Evolutionary conservation across 1,140 invertebrate genomes (phyloP).

Genomic region (Meloidogyne chitwoodi): DNA sequence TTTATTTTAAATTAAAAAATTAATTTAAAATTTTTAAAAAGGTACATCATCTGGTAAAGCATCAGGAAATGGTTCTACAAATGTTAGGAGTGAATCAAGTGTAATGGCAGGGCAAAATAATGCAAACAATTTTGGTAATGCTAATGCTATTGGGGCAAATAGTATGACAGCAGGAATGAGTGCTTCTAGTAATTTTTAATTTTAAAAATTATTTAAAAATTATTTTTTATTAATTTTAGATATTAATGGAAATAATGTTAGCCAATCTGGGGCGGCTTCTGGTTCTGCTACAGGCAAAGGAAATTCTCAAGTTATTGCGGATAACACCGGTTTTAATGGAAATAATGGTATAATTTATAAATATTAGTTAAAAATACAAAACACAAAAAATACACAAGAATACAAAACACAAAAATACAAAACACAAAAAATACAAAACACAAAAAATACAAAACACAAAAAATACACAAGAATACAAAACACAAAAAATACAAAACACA

Average conservation of each 20-base stretch:
- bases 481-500: neutral
- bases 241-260: neutral
- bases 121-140: neutral
- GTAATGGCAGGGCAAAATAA: neutral
- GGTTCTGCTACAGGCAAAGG: neutral
- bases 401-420: neutral
- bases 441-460: too few relatives aligned
- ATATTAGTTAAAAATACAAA: neutral
- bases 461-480: neutral
- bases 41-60: conserved; percentile 7
- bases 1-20: neutral
- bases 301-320: neutral
- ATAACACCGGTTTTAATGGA: neutral
- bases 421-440: too few relatives aligned
- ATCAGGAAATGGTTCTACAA: neutral
- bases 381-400: neutral
- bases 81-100: conserved; percentile 2
- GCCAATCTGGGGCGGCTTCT: neutral
- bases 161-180: neutral
- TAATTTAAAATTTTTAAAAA: neutral
- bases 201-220: neutral
- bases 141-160: neutral
- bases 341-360: neutral
- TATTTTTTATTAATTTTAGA: neutral
- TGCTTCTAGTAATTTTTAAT: neutral